These are phyloP conservation scores for Listronotus bonariensis DNA, from an alignment of 1,140 invertebrate genomes.

Conservation along the genomic window DNA sequence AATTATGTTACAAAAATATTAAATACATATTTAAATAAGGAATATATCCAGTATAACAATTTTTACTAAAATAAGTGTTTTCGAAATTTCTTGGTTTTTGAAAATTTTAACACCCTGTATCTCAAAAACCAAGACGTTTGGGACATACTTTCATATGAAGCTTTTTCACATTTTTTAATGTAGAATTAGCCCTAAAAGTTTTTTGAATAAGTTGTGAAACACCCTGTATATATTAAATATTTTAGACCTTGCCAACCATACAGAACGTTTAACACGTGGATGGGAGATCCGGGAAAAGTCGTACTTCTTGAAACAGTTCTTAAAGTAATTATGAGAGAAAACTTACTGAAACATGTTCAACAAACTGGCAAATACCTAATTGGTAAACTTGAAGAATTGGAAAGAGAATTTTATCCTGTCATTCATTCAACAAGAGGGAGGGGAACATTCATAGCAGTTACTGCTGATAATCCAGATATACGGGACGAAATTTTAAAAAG, in stretches of 20 bases:
- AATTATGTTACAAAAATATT: too few relatives aligned
- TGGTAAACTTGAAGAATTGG: constrained; percentile 69
- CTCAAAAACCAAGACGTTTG: too few relatives aligned
- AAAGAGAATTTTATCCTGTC: constrained; percentile 75
- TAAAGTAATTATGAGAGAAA: constrained; percentile 82
- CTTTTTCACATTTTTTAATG: too few relatives aligned
- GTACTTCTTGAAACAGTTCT: constrained; percentile 87
- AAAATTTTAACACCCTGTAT: too few relatives aligned
- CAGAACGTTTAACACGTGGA: constrained; percentile 98
- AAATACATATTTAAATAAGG: too few relatives aligned
- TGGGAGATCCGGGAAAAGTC: constrained; percentile 96
- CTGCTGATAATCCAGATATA: constrained; percentile 67
- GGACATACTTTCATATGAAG: too few relatives aligned
- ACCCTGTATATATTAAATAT: too few relatives aligned
- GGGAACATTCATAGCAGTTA: constrained; percentile 91
- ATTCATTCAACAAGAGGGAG: constrained; percentile 83
- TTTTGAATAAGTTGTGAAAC: too few relatives aligned
- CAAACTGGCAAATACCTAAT: constrained; percentile 77
- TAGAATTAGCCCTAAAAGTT: too few relatives aligned
- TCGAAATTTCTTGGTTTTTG: too few relatives aligned
- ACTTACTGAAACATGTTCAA: constrained; percentile 77
- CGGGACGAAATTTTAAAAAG: constrained; percentile 82
- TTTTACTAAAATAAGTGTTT: too few relatives aligned
- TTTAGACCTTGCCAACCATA: constrained; percentile 78
- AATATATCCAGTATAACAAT: too few relatives aligned